A percentile compares a stretch with the other conserved stretches of the same genome.
phyloP scores from a whole-genome alignment of 2,113 vertebrate species.

The Tupaia chinensis region DNA sequence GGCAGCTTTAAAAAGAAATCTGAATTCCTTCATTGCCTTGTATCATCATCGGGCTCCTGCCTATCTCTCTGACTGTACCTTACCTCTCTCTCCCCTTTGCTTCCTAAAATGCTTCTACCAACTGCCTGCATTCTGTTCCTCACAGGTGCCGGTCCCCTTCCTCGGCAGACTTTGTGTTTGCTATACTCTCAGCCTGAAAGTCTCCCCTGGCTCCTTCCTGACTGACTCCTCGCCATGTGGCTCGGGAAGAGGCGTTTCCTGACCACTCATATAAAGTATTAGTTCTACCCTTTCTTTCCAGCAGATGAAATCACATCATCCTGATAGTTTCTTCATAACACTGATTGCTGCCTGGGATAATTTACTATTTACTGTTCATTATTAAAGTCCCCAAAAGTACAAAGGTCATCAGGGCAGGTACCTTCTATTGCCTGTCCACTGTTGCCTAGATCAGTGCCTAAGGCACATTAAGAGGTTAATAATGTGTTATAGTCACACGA shows the following conservation, averaged over 20 bases:
- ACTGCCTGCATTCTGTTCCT: not conserved
- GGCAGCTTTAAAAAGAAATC: not conserved
- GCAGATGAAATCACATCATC: not conserved
- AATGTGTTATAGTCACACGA: not conserved
- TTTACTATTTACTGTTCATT: not conserved
- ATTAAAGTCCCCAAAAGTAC: not conserved
- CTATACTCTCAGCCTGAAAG: not conserved
- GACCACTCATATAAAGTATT: not conserved
- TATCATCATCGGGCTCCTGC: not conserved
- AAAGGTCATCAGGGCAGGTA: not conserved
- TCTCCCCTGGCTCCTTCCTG: not conserved
- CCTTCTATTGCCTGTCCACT: not conserved
- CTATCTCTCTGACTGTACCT: not conserved
- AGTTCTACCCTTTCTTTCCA: not conserved
- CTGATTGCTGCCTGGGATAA: not conserved
- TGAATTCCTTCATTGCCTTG: not conserved
- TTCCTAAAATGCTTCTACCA: not conserved
- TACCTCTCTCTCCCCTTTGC: not conserved
- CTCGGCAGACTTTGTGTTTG: not conserved
- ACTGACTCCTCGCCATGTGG: not conserved
- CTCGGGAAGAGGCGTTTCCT: constrained; percentile 7
- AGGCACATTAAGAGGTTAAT: not conserved
- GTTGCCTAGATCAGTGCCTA: not conserved
- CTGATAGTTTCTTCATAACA: not conserved
- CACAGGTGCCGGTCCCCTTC: not conserved